Base-by-base conservation (phyloP, 2,888 invertebrate species). In the Torymus aiolomorphi region DNA sequence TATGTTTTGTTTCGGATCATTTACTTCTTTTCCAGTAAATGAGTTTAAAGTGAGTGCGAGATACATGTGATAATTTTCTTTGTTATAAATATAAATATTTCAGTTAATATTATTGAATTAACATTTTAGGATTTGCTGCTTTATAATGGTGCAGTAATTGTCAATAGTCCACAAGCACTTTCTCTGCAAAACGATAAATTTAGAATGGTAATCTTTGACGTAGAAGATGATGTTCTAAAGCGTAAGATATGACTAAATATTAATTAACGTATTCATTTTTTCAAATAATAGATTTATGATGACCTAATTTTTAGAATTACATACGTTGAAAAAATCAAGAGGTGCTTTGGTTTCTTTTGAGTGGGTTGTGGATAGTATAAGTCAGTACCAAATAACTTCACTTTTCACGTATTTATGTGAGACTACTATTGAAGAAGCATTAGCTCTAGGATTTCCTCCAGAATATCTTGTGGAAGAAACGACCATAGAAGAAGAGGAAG, bases 291-390 rank as follows among this genome's bases (percentile, higher is more conserved):
- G 1, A 2, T 67, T 74, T 80, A 31, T 31, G 42, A 24, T n/a
- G 2, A 14, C 54, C 49, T 18, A 18, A 61, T 66, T 69, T 80
- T 57, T n/a, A 82, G 82, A 57, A 63, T 3, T 62, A 56, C 82
- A 81, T 79, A 70, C 73, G 8, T 62, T 69, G 14, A 74, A 72
- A 49, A 80, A 82, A 71, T 71, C 83, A 1, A 71, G 66, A n/a
- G 86, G 86, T 1, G 82, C 86, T 14, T 82, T 86, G 5, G 76
- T 88, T 49, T 78, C 76, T 49, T 82, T 86, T 61, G 87, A 86
- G 20, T 89, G 89, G 89, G 71, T 87, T 18, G 83, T 87, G 0
- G 87, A 88, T 54, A 85, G 88, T 74, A 85, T 89, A 67, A 85
- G 88, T 78, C 86, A 84, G 16, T 89, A 88, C 71, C 84, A 79